Evolutionary conservation across 23 tunicate genomes (phyloP), one percentile per base, ranked within the genome.

Genomic region (Trididemnum clinides): DNA sequence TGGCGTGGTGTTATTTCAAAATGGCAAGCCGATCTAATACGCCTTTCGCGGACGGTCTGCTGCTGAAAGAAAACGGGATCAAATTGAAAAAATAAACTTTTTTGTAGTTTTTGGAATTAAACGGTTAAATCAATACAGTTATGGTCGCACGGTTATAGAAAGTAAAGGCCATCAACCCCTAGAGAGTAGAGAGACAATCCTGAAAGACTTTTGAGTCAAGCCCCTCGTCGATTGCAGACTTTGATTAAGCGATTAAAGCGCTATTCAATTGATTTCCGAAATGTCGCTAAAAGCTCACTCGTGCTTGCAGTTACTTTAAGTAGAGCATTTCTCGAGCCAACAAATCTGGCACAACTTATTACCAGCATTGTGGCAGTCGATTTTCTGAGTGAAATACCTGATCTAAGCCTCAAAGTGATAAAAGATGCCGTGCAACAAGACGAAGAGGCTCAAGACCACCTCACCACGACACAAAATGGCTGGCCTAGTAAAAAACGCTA

Each of bases 241-340:
- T 79, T 79, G 36, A 79, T 79, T 31, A 79, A 57, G 84, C 84
- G 73, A 33, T 36, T 79, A 4, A 54, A 79, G 28, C 34, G 84
- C 25, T 79, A 79, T 31, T 34, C 54, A 10, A 44, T 44, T 44
- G 15, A 44, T 44, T 44, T 44, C 15, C 15, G 10, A 44, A 7
- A 44, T 15, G 54, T 44, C 15, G 12, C 54, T 7, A 15, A 44
- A 44, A 44, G 54, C 54, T 44, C 10, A 44, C 54, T 7, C 15
- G 54, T 44, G 15, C 10, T 44, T 44, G 54, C 54, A 7, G 54
- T 44, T 15, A 44, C 54, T 15, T 15, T 44, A 7, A 44, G 54
- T 15, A 44, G 54, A 15, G 54, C 54, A 44, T 44, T 44, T 15
- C 15, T 15, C 54, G 15, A 7, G 15, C 54, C 15, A 44, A 44